phyloP scores from a whole-genome alignment of 2,113 vertebrate genomes.

The Chaetodon trifascialis region DNA sequence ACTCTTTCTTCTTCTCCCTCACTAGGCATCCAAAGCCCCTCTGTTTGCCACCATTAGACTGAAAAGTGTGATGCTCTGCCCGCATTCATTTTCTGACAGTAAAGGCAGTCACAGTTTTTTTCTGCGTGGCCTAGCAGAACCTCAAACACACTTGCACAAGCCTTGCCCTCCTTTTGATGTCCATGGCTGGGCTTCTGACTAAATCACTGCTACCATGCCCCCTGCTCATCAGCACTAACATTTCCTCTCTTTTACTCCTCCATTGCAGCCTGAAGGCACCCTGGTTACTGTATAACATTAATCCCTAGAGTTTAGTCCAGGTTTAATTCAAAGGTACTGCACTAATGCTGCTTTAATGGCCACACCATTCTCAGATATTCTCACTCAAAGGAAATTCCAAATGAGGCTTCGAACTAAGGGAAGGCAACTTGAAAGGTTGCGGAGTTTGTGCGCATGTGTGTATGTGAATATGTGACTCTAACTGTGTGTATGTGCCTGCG shows the following conservation, averaged over 20 bases:
- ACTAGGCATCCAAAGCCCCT: conserved; percentile 73
- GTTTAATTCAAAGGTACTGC: conserved; percentile 91
- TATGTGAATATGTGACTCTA: conserved; percentile 1
- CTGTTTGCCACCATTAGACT: conserved; percentile 82
- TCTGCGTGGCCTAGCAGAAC: conserved; percentile 75
- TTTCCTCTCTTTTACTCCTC: conserved; percentile 65
- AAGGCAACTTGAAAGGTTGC: conserved; percentile 73
- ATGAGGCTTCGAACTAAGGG: conserved; percentile 79
- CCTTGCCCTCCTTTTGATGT: conserved; percentile 80
- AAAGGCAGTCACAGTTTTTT: conserved; percentile 68
- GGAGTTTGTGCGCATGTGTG: conserved; percentile 48
- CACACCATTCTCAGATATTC: conserved; percentile 88
- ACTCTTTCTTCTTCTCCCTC: conserved; percentile 76
- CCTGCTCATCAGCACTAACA: conserved; percentile 60
- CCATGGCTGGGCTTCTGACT: conserved; percentile 65
- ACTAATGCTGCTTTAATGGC: conserved; percentile 91
- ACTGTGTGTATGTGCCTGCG: conserved; percentile 34
- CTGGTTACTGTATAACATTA: conserved; percentile 83
- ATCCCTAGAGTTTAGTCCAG: conserved; percentile 87
- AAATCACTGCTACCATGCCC: conserved; percentile 66
- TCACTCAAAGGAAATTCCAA: conserved; percentile 90
- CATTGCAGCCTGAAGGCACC: conserved; percentile 69
- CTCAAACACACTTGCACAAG: conserved; percentile 75
- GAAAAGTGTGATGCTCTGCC: conserved; percentile 73
- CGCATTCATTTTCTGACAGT: conserved; percentile 77